Conservation (phyloP, 2,888 invertebrate genomes). For the Amaurobius ferox region DNA sequence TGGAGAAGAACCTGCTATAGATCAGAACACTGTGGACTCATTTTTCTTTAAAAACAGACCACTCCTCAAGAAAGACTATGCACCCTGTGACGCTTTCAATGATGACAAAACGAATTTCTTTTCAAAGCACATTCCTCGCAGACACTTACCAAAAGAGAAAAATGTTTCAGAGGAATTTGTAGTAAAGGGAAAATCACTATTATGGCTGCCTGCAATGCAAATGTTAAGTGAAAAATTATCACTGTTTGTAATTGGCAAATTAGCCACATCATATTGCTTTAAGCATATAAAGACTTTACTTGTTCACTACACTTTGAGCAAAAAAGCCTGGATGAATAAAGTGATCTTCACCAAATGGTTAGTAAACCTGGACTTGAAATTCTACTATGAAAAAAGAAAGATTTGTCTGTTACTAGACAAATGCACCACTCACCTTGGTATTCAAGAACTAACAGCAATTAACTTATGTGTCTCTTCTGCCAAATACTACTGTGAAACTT, state of each 20-base stretch:
- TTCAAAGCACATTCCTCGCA: neutral
- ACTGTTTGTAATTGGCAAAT: conserved; percentile 5
- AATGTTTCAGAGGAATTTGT: conserved; percentile 15
- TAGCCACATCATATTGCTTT: conserved; percentile 23
- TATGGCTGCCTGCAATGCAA: conserved; percentile 6
- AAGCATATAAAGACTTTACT: conserved; percentile 12
- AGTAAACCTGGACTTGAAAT: neutral
- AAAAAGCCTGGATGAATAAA: conserved; percentile 19
- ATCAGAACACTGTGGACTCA: neutral
- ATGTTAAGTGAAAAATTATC: conserved; percentile 21
- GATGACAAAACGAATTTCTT: neutral
- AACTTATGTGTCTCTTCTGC: neutral
- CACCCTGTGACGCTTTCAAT: neutral
- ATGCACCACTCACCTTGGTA: neutral
- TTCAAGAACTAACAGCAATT: neutral
- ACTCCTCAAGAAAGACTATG: neutral
- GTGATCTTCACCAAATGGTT: neutral
- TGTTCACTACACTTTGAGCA: neutral
- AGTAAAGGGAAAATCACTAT: conserved; percentile 22
- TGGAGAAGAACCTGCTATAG: neutral
- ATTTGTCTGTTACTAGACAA: neutral
- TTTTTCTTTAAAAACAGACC: neutral
- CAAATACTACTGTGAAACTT: neutral
- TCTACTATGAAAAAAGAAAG: neutral
- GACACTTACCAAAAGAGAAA: neutral